Evolutionary conservation across 2,113 vertebrate genomes (phyloP).

Genomic region (Suncus etruscus): DNA sequence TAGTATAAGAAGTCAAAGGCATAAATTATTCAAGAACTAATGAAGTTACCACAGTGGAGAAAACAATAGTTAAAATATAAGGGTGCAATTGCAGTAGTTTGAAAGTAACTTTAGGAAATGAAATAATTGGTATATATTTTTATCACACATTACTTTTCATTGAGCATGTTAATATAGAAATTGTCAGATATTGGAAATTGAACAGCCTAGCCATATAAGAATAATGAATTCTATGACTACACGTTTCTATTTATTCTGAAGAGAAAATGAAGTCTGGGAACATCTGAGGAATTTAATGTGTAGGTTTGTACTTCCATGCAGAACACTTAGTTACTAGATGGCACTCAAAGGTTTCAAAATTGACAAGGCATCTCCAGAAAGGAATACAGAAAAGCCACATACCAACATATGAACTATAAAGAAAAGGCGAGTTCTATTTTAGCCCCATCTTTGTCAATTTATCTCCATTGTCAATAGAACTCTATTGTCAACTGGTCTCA

Average conservation of each 20-base stretch:
- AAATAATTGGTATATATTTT: neutral
- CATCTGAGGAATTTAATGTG: neutral
- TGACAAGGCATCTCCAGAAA: neutral
- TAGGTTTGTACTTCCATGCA: neutral
- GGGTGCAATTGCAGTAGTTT: neutral
- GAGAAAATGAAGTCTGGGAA: neutral
- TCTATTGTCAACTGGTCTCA: neutral
- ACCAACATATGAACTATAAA: too few species aligned
- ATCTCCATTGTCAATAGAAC: too few species aligned
- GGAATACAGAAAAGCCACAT: neutral
- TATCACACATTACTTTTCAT: neutral
- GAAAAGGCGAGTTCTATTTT: neutral
- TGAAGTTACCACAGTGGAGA: neutral
- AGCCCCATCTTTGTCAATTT: neutral
- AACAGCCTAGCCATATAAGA: too few species aligned
- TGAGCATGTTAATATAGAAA: neutral
- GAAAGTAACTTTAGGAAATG: constrained; percentile 20
- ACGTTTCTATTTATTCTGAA: too few species aligned
- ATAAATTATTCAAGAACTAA: neutral
- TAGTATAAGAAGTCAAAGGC: neutral
- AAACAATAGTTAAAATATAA: neutral
- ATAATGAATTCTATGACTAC: too few species aligned
- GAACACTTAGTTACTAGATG: neutral
- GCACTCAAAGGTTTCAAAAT: neutral
- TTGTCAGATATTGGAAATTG: neutral